Evolutionary conservation across 2,888 invertebrate genomes (phyloP), one percentile per base, ranked within the genome.

Genomic region (Xanthia togata): DNA sequence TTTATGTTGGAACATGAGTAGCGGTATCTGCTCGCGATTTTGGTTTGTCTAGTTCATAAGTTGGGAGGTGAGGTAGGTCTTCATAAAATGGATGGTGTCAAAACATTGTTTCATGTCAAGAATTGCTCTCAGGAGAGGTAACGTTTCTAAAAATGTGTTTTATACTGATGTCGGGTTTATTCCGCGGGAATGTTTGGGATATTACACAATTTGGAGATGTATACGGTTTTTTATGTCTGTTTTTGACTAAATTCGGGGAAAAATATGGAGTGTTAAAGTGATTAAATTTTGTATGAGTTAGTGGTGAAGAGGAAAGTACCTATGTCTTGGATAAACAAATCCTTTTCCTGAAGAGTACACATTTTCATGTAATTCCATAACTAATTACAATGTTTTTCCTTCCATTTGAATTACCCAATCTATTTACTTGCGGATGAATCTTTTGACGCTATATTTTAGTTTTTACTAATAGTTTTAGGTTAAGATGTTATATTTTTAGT

Each of bases 81-180:
- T 80, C n/a, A 62, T 72, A 67, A 72, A 85, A 78, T 86, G 78
- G 83, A 69, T 80, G 74, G 50, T 75, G 81, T 88, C 83, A 85
- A 87, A 87, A 87, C 87, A 87, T 87, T 90, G 91, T 89, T 90
- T 87, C 79, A 79, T 84, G 91, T 88, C 88, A 86, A 87, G 86
- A 89, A 91, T 91, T 89, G 89, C 88, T 90, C 90, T 79, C 83
- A 59, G 50, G 87, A 88, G 88, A 79, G 57, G 88, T 76, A 87
- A 88, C 85, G 87, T 85, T 87, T 81, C 87, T 85, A 88, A 87
- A 87, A 87, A 88, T 87, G 88, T 87, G 85, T 87, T 87, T 85
- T 82, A 87, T 88, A 87, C 83, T 87, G 85, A 88, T 88, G 88
- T 78, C 65, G 68, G 76, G 87, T 86, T 88, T 83, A 87, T 87